Evolutionary conservation across 2,888 invertebrate species (phyloP), one percentile per base, ranked within the genome.

Genomic region (Eutolmus rufibarbis): DNA sequence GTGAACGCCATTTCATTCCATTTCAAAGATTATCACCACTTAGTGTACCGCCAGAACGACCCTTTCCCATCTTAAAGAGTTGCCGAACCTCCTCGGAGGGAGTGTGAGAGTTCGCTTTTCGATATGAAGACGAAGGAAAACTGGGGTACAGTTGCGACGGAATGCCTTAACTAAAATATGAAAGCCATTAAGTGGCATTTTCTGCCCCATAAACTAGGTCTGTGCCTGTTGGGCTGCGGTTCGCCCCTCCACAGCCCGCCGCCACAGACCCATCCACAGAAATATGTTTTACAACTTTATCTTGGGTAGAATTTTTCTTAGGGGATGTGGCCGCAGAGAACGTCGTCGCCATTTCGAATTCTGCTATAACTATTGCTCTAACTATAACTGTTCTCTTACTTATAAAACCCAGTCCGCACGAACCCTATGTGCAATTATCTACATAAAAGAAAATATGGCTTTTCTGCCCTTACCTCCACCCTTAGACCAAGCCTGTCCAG

Each of bases 141-240:
- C 23, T 23, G 56, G n/a, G 66, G 66, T 51, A 51, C 51, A 51
- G 51, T 28, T 66, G 66, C 66, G 66, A 66, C 28, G 66, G 23
- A 79, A 79, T 79, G 79, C 51, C 74, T 85, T 85, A 85, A 85
- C 74, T 85, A 46, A 74, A 85, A 85, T 85, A 85, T 85, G 85
- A 85, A 85, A 40, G 74, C 85, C 85, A 85, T 85, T 85, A 85
- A 85, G 85, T 74, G 37, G 84, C 57, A 43, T 74, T 85, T 85
- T 85, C 85, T 85, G 56, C 43, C 74, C 43, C 85, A 85, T 85
- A 74, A 85, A 85, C 66, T 46, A 85, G 79, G 51, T 79, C 79
- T 79, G 51, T 51, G 79, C 51, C 31, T 51, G 51, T 46, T 28
- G 46, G 79, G 79, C 51, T 51, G 28, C 79, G 66, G 66, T 28